Conservation (phyloP, 2,797 vertebrate genomes). For the Malurus leucopterus region DNA sequence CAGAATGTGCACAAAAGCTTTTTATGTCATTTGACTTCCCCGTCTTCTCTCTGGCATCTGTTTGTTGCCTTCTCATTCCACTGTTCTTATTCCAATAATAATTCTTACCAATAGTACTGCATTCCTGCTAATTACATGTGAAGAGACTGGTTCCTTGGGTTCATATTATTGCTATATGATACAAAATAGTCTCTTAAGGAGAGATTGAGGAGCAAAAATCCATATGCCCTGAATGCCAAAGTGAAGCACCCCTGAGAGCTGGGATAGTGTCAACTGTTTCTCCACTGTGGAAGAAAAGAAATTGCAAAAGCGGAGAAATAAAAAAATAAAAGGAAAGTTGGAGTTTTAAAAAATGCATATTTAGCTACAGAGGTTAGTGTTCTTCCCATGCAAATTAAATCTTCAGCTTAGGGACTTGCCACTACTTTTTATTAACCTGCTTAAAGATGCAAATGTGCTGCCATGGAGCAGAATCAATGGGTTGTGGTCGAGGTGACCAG, state of each 20-base stretch:
- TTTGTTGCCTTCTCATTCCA: background rate
- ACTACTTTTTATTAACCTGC: background rate
- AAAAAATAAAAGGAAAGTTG: background rate
- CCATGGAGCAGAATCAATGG: background rate
- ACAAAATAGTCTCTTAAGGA: background rate
- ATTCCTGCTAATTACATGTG: background rate
- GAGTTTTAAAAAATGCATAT: background rate
- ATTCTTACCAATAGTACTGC: background rate
- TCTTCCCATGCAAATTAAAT: background rate
- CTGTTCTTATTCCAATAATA: background rate
- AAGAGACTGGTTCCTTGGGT: background rate
- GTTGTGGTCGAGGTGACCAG: background rate
- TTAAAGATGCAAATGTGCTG: background rate
- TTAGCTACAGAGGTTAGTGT: background rate
- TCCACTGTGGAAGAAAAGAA: background rate
- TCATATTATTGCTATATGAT: background rate
- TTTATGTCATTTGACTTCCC: background rate
- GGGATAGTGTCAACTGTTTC: background rate
- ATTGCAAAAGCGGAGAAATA: background rate
- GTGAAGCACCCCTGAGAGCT: background rate
- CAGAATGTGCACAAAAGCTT: background rate
- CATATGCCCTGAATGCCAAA: background rate
- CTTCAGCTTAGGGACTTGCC: background rate
- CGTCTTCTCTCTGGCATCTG: background rate
- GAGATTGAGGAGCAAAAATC: background rate